These are phyloP conservation scores for Brachionus sp. DNA, from an alignment of 1,140 invertebrate species.

Conservation along the genomic window DNA sequence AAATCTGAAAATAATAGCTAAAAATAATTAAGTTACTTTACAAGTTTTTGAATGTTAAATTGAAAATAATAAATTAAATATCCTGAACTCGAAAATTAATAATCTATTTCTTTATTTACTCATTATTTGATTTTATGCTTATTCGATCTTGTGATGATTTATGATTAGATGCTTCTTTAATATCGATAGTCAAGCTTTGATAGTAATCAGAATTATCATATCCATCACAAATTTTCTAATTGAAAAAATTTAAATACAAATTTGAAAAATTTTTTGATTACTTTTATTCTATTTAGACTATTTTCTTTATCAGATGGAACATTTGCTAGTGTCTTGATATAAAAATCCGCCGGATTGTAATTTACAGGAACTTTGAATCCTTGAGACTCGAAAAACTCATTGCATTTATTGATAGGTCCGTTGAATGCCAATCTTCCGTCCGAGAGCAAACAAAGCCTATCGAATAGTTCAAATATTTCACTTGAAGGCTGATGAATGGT, in stretches of 20 bases:
- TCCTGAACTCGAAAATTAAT: too few relatives aligned
- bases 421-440: slow-evolving; percentile 86
- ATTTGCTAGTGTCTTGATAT: slow-evolving; percentile 81
- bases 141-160: background rate
- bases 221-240: slow-evolving; percentile 35
- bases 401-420: slow-evolving; percentile 73
- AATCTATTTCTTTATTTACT: background rate
- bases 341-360: slow-evolving; percentile 93
- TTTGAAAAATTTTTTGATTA: background rate
- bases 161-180: background rate
- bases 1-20: too few relatives aligned
- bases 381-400: slow-evolving; percentile 69
- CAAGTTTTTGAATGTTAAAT: too few relatives aligned
- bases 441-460: slow-evolving; percentile 77
- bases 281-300: slow-evolving; percentile 49
- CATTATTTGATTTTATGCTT: background rate
- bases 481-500: slow-evolving; percentile 95
- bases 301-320: slow-evolving; percentile 75
- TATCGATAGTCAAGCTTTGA: background rate
- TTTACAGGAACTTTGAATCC: slow-evolving; percentile 65
- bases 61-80: too few relatives aligned
- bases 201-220: background rate
- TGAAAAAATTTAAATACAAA: background rate
- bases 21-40: too few relatives aligned
- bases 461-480: slow-evolving; percentile 87